Evolutionary conservation across 1,140 invertebrate genomes (phyloP), one percentile per base, ranked within the genome.

Genomic region (Calliphora vicina): DNA sequence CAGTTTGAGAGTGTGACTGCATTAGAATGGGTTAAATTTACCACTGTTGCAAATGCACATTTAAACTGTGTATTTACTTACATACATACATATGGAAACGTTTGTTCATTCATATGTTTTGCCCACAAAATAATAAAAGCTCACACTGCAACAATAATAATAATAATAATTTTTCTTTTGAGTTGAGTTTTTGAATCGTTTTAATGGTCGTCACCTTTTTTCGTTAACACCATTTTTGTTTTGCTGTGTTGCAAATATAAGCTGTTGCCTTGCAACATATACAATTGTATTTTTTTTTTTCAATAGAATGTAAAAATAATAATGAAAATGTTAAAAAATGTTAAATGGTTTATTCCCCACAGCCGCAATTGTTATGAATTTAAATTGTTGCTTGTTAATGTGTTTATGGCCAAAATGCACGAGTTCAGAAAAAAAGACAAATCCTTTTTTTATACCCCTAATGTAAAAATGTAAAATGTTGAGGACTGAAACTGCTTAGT

Each of bases 161-260:
- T 57, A 57, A 57, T 57, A n/a, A n/a, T 67, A 29, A 13, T 20
- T 43, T 20, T 82, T 85, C 86, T 86, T 83, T 88, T 88, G 86
- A 85, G 86, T 74, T 84, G 86, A 88, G 87, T 85, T 88, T 86
- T 88, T 88, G 87, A 88, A 88, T 88, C 87, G 86, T 88, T 88
- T 88, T 88, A 88, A 88, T 87, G 86, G 85, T 86, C 86, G 86
- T 87, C 87, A 88, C 86, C 87, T 86, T 83, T 78, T 85, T 83
- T 85, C 71, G 82, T 20, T 57, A 50, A 23, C 61, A 67, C 61
- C 20, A 57, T 67, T 23, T 23, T 67, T 67, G 8, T 67, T 67
- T 2, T 23, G n/a, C 23, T 50, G 1, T 50, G 12, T 50, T 6
- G 17, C 45, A 50, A 50, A 50, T 50, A 50, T 15, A 35, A 35